phyloP scores from a whole-genome alignment of 2,888 invertebrate species.

The Stenotaenia linearis region DNA sequence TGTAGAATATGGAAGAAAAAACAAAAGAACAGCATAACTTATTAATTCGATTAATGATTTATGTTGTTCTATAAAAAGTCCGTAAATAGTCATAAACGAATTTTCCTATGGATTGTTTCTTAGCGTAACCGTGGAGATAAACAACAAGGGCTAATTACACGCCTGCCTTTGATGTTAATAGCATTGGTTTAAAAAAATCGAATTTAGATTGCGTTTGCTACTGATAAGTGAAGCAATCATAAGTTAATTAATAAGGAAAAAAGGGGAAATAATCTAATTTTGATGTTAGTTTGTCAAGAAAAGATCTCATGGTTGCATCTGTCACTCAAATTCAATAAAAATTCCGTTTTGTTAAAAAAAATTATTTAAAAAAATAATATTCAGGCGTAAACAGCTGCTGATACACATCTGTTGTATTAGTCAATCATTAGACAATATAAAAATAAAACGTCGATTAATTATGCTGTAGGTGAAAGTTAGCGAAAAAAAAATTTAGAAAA shows the following conservation, averaged over 20 bases:
- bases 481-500: no score
- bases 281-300: neutral
- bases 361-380: neutral
- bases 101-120: neutral
- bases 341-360: neutral
- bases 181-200: neutral
- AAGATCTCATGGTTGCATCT: neutral
- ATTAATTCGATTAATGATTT: neutral
- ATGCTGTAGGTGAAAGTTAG: no score
- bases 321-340: neutral
- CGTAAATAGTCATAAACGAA: neutral
- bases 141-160: neutral
- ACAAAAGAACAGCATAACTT: neutral
- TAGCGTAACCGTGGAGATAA: neutral
- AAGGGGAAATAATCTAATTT: neutral
- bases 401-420: neutral
- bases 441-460: neutral
- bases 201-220: neutral
- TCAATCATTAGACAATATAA: neutral
- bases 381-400: neutral
- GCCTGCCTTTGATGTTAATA: neutral
- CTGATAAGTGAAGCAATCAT: neutral
- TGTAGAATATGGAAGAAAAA: neutral
- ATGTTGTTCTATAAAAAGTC: neutral
- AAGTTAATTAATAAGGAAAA: neutral